A percentile compares a stretch with the other conserved stretches of the same genome.
Conservation (phyloP, 1,140 invertebrate species). For the Oryzaephilus surinamensis region DNA sequence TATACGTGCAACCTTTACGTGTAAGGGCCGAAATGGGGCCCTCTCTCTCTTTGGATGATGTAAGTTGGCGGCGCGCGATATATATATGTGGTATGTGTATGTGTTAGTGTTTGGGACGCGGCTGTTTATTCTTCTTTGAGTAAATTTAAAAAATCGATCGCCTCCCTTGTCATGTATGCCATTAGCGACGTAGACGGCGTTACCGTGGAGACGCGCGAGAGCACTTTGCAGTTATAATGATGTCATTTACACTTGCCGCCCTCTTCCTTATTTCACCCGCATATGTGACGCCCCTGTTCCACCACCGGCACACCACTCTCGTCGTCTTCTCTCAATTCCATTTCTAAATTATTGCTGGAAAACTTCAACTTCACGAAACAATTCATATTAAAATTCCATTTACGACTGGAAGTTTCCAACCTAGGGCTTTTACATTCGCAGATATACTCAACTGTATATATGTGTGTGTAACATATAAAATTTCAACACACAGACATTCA, state of each 20-base stretch:
- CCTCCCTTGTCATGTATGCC: constrained; percentile 37
- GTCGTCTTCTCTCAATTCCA: constrained; percentile 24
- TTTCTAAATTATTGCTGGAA: constrained; percentile 13
- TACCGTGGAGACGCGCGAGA: constrained; percentile 33
- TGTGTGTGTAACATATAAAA: no score
- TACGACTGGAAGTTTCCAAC: constrained; percentile 13
- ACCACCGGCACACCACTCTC: constrained; percentile 28
- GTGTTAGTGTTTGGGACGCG: constrained; percentile 6
- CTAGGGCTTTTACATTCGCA: no score
- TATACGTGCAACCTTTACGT: no score
- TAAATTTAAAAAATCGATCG: constrained; percentile 39
- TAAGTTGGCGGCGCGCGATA: no score
- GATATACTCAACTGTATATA: no score
- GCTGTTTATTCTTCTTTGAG: constrained; percentile 35
- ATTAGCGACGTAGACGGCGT: constrained; percentile 32
- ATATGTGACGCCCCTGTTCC: constrained; percentile 34
- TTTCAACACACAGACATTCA: no score
- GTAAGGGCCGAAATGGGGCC: no score
- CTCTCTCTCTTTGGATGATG: constrained; percentile 8
- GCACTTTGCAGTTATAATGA: constrained; percentile 39
- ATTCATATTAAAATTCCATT: constrained; percentile 24
- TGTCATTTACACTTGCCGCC: constrained; percentile 38
- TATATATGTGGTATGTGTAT: no score
- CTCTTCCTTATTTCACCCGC: constrained; percentile 30
- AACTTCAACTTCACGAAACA: constrained; percentile 12